Percentiles rank a stretch among this genome's conserved stretches.
These are phyloP conservation scores for Myotis planiceps DNA, from an alignment of 2,797 vertebrate genomes.

Conservation along the genomic window DNA sequence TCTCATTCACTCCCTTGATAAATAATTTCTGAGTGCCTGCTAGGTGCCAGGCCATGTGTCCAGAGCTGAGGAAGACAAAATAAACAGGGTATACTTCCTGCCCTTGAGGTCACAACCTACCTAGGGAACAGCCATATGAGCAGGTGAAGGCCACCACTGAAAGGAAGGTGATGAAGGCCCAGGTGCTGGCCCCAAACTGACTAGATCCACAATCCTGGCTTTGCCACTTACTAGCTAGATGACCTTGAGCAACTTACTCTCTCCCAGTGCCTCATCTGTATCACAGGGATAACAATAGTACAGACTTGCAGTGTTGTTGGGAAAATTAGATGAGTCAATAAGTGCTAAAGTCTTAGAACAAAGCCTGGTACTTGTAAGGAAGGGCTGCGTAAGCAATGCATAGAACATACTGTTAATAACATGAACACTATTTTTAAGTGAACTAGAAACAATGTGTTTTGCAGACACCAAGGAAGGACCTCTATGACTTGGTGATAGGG, in stretches of 20 bases:
- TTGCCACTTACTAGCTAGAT: not conserved
- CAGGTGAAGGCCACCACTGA: not conserved
- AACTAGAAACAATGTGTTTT: not conserved
- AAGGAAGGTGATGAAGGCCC: not conserved
- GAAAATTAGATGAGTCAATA: not conserved
- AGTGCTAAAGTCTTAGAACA: not conserved
- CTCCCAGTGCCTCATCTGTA: not conserved
- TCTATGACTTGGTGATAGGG: not conserved
- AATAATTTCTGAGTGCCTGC: not conserved
- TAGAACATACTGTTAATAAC: not conserved
- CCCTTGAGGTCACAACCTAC: not conserved
- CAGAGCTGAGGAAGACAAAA: not conserved
- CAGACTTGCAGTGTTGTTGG: not conserved
- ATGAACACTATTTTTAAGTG: not conserved
- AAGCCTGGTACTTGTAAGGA: not conserved
- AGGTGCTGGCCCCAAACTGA: not conserved
- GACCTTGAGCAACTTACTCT: not conserved
- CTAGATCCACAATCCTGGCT: not conserved
- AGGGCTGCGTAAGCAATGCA: not conserved
- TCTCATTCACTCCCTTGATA: not conserved
- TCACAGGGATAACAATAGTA: not conserved
- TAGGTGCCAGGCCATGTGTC: not conserved
- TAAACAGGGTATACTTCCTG: rapidly evolving
- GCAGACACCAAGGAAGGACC: not conserved
- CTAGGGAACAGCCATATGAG: not conserved